phyloP scores from a whole-genome alignment of 2,888 invertebrate genomes.

The Slavum lentiscoides region DNA sequence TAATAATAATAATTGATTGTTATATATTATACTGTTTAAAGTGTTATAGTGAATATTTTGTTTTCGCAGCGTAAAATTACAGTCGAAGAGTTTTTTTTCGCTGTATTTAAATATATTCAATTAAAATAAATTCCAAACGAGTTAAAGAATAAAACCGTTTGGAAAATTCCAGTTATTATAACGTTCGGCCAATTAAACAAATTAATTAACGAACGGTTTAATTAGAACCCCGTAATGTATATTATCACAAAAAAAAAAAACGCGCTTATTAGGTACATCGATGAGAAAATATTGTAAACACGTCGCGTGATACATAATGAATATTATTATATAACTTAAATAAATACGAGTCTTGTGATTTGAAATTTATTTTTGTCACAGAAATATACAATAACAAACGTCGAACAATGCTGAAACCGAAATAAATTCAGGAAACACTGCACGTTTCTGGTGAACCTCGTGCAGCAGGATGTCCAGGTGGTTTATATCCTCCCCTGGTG shows the following conservation, averaged over 20 bases:
- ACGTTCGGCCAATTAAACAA: constrained; percentile 24
- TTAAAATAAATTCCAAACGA: too few relatives aligned
- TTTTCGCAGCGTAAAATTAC: too few relatives aligned
- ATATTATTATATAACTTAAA: not conserved
- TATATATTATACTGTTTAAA: too few relatives aligned
- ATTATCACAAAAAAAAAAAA: too few relatives aligned
- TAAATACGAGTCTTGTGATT: not conserved
- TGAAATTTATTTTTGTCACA: not conserved
- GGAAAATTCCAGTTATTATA: constrained; percentile 24
- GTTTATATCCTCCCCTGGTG: not conserved
- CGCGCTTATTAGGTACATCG: not conserved
- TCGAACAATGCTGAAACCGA: not conserved
- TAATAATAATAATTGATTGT: too few relatives aligned
- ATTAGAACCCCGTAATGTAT: not conserved
- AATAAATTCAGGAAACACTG: not conserved
- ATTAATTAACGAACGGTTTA: constrained; percentile 16
- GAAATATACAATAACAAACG: not conserved
- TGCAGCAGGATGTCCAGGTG: constrained; percentile 39
- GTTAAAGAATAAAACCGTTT: not conserved
- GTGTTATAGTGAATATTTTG: too few relatives aligned
- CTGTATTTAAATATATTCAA: too few relatives aligned
- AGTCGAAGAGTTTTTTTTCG: too few relatives aligned
- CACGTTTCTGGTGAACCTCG: constrained; percentile 5
- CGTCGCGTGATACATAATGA: not conserved
- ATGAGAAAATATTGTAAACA: constrained; percentile 4